Percentiles rank a stretch among this genome's conserved stretches.
phyloP scores from a whole-genome alignment of 2,888 invertebrate species.

The Strigamia maritima region DNA sequence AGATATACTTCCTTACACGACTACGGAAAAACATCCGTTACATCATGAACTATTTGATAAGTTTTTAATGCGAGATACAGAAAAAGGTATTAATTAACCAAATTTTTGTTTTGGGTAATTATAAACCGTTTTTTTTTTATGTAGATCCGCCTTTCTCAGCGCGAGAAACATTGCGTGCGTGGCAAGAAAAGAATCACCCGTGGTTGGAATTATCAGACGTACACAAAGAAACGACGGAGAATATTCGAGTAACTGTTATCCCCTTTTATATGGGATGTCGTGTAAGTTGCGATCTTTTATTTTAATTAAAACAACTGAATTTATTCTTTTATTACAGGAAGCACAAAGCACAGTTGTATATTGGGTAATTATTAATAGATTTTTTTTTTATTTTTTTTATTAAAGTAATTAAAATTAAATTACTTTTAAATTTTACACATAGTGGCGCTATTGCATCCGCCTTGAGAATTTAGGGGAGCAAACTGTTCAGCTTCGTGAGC shows the following conservation, averaged over 20 bases:
- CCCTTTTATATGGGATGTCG: constrained; percentile 97
- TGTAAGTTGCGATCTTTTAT: constrained; percentile 55
- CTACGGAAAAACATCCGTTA: constrained; percentile 80
- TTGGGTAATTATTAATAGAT: constrained; percentile 63
- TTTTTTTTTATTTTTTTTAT: too few relatives aligned
- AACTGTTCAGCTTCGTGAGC: constrained; percentile 86
- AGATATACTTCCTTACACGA: constrained; percentile 91
- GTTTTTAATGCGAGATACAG: constrained; percentile 76
- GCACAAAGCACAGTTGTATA: constrained; percentile 84
- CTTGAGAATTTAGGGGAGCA: constrained; percentile 87
- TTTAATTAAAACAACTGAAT: neutral
- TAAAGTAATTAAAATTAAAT: too few relatives aligned
- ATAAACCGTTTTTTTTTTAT: neutral
- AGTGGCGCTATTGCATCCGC: constrained; percentile 98
- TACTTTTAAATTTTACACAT: constrained; percentile 35
- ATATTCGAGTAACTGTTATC: constrained; percentile 92
- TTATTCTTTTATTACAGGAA: constrained; percentile 47
- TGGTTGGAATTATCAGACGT: constrained; percentile 96
- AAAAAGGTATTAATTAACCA: constrained; percentile 60
- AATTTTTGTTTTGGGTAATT: neutral
- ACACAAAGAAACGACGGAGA: constrained; percentile 94
- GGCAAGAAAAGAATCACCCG: constrained; percentile 97
- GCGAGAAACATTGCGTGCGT: constrained; percentile 84
- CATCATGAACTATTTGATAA: constrained; percentile 96
- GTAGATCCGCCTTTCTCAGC: constrained; percentile 79